Conservation (phyloP, 2,797 vertebrate genomes). For the Oryzias dopingdopingensis region DNA sequence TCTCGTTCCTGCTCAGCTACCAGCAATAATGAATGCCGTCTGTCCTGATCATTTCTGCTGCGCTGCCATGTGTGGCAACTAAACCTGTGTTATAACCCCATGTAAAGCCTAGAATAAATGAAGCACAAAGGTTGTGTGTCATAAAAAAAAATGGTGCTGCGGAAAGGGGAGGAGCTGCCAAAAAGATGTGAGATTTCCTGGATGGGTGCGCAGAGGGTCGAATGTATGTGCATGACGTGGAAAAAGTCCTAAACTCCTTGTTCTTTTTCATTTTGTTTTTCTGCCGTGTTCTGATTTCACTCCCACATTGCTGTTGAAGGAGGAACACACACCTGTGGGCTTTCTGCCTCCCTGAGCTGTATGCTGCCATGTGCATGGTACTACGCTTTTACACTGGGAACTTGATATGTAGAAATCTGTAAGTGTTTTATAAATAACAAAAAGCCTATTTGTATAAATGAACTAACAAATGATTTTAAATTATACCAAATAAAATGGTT, state of each 20-base stretch:
- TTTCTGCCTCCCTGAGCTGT: conserved; percentile 68
- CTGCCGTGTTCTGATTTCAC: conserved; percentile 59
- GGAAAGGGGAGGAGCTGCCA: conserved; percentile 24
- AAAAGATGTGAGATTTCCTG: conserved; percentile 51
- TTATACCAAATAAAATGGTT: conserved; percentile 82
- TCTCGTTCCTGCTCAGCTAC: conserved; percentile 45
- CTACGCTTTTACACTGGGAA: conserved; percentile 91
- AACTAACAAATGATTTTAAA: conserved; percentile 87
- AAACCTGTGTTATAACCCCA: conserved; percentile 35
- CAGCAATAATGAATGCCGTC: conserved; percentile 55
- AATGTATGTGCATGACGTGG: conserved; percentile 65
- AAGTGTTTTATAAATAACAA: conserved; percentile 84
- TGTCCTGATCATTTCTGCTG: conserved; percentile 41
- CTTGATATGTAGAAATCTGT: conserved; percentile 84
- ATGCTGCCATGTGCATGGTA: conserved; percentile 77
- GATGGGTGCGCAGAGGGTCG: conserved; percentile 49
- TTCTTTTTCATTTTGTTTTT: conserved; percentile 16
- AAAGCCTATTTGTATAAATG: conserved; percentile 84
- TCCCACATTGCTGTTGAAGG: conserved; percentile 62
- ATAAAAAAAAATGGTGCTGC: conserved; percentile 37
- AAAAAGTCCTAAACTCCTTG: conserved; percentile 57
- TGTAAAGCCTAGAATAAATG: conserved; percentile 55
- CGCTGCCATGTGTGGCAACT: conserved; percentile 30
- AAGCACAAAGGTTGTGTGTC: conserved; percentile 39
- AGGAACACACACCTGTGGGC: conserved; percentile 70